These are phyloP conservation scores for Chroicocephalus ridibundus DNA, from an alignment of 2,113 vertebrate genomes.

Conservation along the genomic window DNA sequence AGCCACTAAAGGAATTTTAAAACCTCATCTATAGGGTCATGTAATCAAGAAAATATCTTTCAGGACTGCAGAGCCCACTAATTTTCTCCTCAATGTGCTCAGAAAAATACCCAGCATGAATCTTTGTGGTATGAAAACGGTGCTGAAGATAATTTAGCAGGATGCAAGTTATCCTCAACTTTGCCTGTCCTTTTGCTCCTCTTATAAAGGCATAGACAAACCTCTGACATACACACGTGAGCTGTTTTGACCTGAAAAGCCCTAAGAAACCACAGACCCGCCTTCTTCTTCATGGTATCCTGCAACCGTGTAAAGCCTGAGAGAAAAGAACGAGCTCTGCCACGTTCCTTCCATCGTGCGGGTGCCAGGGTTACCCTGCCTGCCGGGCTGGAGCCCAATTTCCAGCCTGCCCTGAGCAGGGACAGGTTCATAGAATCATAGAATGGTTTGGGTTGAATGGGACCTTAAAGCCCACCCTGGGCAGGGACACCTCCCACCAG, in stretches of 20 bases:
- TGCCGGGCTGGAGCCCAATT: not conserved
- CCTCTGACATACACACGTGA: not conserved
- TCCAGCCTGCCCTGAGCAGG: not conserved
- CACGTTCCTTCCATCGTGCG: fast-evolving
- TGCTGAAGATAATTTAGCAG: not conserved
- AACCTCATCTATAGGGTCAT: not conserved
- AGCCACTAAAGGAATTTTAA: not conserved
- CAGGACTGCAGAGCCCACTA: not conserved
- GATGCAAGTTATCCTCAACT: not conserved
- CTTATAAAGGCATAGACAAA: not conserved
- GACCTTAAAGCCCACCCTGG: too few species aligned
- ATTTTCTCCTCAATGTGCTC: not conserved
- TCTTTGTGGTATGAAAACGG: not conserved
- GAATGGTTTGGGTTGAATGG: too few species aligned
- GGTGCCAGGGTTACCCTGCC: not conserved
- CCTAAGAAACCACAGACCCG: not conserved
- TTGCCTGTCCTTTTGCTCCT: not conserved
- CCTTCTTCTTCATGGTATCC: not conserved
- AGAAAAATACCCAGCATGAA: fast-evolving
- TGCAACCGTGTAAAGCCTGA: not conserved
- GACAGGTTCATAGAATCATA: not conserved
- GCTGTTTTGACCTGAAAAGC: not conserved
- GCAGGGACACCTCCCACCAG: too few species aligned
- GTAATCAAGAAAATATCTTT: not conserved
- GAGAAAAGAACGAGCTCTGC: not conserved